Evolutionary conservation across 2,113 vertebrate genomes (phyloP).

Genomic region (Geococcyx californianus): DNA sequence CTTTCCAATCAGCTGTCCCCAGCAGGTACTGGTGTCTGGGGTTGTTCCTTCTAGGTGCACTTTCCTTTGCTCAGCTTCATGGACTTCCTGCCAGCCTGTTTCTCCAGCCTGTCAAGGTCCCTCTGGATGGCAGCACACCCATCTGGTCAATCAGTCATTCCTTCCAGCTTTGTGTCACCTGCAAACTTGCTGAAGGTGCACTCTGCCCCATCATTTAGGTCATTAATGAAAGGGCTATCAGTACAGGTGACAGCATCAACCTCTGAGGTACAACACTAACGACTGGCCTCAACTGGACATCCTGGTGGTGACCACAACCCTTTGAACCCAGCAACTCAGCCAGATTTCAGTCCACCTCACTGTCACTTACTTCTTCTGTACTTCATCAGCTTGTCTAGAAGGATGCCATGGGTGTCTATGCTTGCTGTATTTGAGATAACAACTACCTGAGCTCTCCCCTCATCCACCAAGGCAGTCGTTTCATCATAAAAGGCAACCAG

Average conservation of each 20-base stretch:
- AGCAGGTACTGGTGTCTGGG: background rate
- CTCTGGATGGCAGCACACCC: background rate
- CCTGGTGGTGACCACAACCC: background rate
- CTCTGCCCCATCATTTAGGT: background rate
- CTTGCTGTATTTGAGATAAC: background rate
- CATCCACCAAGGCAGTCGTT: background rate
- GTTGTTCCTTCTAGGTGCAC: background rate
- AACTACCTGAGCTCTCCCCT: background rate
- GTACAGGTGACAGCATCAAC: background rate
- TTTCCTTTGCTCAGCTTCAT: background rate
- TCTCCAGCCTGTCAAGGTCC: background rate
- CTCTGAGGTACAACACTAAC: background rate
- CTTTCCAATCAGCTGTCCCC: background rate
- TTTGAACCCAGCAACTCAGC: background rate
- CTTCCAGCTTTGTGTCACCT: background rate
- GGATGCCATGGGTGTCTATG: background rate
- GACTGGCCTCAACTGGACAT: background rate
- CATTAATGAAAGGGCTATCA: background rate
- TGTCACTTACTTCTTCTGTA: background rate
- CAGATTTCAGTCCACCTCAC: background rate
- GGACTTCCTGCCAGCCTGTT: fast-evolving
- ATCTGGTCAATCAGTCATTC: background rate
- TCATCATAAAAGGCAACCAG: background rate
- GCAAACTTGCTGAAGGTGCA: background rate
- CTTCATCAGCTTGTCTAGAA: background rate